Conservation (phyloP, 2,888 invertebrate genomes). For the Scaptomyza tumidula region DNA sequence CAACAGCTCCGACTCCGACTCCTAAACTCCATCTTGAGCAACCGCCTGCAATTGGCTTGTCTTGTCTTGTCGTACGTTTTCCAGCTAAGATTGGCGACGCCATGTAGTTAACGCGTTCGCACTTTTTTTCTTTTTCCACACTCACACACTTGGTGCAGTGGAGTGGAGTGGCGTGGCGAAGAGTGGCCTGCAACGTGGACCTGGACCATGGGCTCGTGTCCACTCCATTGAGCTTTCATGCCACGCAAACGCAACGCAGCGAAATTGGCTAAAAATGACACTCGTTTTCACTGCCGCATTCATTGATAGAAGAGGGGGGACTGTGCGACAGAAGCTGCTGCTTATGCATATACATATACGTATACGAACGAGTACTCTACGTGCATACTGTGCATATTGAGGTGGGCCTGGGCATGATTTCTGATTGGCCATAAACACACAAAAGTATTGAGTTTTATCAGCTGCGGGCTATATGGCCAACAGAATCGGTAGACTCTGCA, state of each 20-base stretch:
- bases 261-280: slow-evolving; percentile 78
- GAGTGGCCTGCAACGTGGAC: slow-evolving; percentile 10
- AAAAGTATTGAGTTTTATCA: slow-evolving; percentile 80
- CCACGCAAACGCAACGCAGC: slow-evolving; percentile 75
- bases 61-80: slow-evolving; percentile 78
- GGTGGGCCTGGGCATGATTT: slow-evolving; percentile 78
- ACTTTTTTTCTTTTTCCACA: slow-evolving; percentile 57
- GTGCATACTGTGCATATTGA: slow-evolving; percentile 40
- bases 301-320: not conserved
- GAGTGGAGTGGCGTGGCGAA: slow-evolving; percentile 13
- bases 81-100: slow-evolving; percentile 80
- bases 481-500: slow-evolving; percentile 14
- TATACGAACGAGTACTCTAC: not conserved
- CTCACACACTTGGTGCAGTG: slow-evolving; percentile 34
- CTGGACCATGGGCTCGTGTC: slow-evolving; percentile 70
- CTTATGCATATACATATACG: slow-evolving; percentile 59
- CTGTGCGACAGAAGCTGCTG: slow-evolving; percentile 52
- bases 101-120: slow-evolving; percentile 80
- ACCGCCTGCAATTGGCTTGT: slow-evolving; percentile 72
- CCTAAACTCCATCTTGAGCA: slow-evolving; percentile 26
- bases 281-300: slow-evolving; percentile 66
- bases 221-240: slow-evolving; percentile 79
- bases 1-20: slow-evolving; percentile 19
- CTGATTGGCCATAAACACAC: slow-evolving; percentile 79
- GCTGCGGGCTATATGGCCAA: slow-evolving; percentile 75